Conservation (phyloP, 2,888 invertebrate genomes). For the Esperia sulphurella region DNA sequence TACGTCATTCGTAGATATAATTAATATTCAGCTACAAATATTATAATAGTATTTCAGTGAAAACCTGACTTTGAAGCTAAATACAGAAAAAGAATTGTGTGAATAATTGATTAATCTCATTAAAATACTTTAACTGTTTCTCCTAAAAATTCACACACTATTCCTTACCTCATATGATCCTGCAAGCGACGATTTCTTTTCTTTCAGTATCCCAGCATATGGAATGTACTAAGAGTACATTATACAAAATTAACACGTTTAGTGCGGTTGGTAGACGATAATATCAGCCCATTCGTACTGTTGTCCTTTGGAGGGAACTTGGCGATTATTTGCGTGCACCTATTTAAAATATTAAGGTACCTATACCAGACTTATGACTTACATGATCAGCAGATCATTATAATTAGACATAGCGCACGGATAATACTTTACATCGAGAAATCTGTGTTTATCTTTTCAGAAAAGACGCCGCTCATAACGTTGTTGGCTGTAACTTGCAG, state of each 20-base stretch:
- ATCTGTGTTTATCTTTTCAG: neutral
- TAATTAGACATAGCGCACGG: too few species aligned
- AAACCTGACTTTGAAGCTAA: too few species aligned
- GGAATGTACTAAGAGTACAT: conserved; percentile 6
- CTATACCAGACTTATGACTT: neutral
- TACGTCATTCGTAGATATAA: too few species aligned
- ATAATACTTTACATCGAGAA: neutral
- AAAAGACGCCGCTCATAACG: conserved; percentile 17
- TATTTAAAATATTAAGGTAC: conserved; percentile 9
- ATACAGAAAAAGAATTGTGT: too few species aligned
- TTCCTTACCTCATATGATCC: too few species aligned
- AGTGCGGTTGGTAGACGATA: conserved; percentile 4
- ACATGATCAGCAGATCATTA: too few species aligned
- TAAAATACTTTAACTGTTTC: too few species aligned
- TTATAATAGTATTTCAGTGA: too few species aligned
- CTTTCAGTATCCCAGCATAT: conserved; percentile 10
- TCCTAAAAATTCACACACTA: too few species aligned
- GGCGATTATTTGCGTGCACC: conserved; percentile 4
- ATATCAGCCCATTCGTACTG: conserved; percentile 3
- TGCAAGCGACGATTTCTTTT: too few species aligned
- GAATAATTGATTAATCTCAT: too few species aligned
- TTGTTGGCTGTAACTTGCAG: conserved; percentile 20
- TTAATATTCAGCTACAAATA: too few species aligned
- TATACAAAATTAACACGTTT: conserved; percentile 5
- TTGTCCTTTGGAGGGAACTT: conserved; percentile 9